phyloP scores from a whole-genome alignment of 2,888 invertebrate genomes.

The Callosobruchus maculatus region DNA sequence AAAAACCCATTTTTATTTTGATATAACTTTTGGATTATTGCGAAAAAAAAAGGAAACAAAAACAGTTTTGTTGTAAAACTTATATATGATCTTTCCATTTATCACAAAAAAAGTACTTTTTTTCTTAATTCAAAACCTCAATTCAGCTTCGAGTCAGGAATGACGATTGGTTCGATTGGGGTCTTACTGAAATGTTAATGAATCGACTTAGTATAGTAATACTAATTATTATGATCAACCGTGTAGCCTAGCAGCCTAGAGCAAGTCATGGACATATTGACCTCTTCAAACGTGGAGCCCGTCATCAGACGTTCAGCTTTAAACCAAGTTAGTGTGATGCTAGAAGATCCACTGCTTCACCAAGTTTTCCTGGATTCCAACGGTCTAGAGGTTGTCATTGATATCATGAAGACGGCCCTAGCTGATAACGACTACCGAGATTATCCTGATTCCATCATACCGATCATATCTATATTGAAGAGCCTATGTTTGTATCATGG shows the following conservation, averaged over 20 bases:
- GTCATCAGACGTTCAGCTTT: constrained; percentile 65
- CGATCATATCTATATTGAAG: constrained; percentile 51
- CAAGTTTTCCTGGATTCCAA: constrained; percentile 57
- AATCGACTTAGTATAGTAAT: background rate
- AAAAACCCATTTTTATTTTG: no score
- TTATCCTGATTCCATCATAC: constrained; percentile 55
- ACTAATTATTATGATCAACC: constrained; percentile 9
- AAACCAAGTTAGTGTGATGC: constrained; percentile 64
- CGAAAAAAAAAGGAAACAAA: no score
- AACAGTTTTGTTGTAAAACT: no score
- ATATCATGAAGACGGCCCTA: constrained; percentile 49
- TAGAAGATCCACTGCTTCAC: constrained; percentile 61
- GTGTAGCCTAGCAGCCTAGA: constrained; percentile 50
- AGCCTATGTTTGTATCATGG: constrained; percentile 53
- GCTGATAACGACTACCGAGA: constrained; percentile 49
- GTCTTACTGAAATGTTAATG: no score
- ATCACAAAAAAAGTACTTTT: no score
- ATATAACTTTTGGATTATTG: no score
- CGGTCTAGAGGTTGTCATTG: constrained; percentile 54
- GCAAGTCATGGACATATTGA: constrained; percentile 48
- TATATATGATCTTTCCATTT: no score
- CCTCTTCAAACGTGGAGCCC: constrained; percentile 53
- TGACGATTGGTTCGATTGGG: no score
- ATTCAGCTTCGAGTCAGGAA: no score
- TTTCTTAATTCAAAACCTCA: no score